These are phyloP conservation scores for Cerastoderma edule DNA, from an alignment of 2,888 invertebrate genomes.

Conservation along the genomic window DNA sequence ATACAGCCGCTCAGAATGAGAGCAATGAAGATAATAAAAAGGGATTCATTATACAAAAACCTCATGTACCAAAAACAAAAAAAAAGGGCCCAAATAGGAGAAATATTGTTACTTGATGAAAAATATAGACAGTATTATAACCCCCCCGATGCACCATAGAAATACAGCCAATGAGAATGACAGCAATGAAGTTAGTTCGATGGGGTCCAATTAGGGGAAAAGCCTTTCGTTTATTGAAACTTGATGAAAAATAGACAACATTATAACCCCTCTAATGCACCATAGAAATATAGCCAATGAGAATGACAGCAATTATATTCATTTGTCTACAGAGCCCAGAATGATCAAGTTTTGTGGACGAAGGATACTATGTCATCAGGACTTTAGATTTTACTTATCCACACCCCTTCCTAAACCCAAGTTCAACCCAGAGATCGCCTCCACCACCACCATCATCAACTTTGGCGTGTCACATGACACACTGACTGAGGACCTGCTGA, in stretches of 20 bases:
- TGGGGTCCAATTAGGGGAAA: too few species aligned
- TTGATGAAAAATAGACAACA: too few species aligned
- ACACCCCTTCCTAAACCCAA: conserved; percentile 76
- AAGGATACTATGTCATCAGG: conserved; percentile 80
- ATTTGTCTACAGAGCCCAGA: conserved; percentile 71
- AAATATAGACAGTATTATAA: conserved; percentile 79
- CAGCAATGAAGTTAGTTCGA: conserved; percentile 79
- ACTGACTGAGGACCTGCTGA: conserved; percentile 80
- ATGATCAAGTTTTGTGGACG: conserved; percentile 81
- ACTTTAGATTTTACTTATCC: conserved; percentile 80
- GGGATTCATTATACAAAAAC: too few species aligned
- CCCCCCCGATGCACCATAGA: conserved; percentile 80
- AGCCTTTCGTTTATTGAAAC: too few species aligned
- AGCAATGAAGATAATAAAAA: too few species aligned
- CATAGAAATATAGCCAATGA: too few species aligned
- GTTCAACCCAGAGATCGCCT: conserved; percentile 79
- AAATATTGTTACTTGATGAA: too few species aligned
- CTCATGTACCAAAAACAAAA: too few species aligned
- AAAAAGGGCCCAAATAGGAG: too few species aligned
- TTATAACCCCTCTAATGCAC: too few species aligned
- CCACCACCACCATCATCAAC: conserved; percentile 80
- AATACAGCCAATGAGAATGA: conserved; percentile 77
- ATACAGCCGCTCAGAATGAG: too few species aligned
- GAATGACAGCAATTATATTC: too few species aligned
- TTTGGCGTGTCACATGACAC: conserved; percentile 81